A percentile compares a stretch with the other conserved stretches of the same genome.
Conservation (phyloP, 2,113 vertebrate species). For the Drymodes brunneopygia region DNA sequence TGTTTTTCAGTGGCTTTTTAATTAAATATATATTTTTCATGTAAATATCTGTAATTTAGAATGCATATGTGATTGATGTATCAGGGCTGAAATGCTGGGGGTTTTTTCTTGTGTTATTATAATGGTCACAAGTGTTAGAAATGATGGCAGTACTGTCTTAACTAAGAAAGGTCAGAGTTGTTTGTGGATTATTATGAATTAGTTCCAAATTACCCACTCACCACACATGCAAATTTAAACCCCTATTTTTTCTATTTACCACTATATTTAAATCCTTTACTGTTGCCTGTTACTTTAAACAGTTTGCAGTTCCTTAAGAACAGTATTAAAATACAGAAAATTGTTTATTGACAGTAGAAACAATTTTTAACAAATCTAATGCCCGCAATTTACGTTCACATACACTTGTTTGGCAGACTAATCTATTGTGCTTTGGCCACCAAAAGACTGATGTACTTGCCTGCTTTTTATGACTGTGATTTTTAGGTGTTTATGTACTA, state of each 20-base stretch:
- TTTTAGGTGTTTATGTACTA: constrained; percentile 42
- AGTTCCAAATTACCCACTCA: background rate
- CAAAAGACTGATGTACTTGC: constrained; percentile 9
- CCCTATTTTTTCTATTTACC: background rate
- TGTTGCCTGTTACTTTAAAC: constrained; percentile 37
- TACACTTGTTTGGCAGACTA: background rate
- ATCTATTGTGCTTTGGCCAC: background rate
- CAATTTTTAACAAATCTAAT: background rate
- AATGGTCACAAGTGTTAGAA: constrained; percentile 1
- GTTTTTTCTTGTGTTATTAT: background rate
- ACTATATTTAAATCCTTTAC: constrained; percentile 35
- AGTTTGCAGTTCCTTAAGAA: constrained; percentile 18
- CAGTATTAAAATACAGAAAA: background rate
- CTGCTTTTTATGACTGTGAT: constrained; percentile 32
- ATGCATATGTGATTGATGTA: constrained; percentile 33
- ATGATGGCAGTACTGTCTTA: background rate
- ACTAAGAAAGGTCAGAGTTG: background rate
- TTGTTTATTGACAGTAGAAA: background rate
- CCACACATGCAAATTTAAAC: background rate
- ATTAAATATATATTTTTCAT: constrained; percentile 57
- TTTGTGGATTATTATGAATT: background rate
- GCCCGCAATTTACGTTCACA: background rate
- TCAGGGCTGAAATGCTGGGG: constrained; percentile 9
- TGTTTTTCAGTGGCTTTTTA: constrained; percentile 61
- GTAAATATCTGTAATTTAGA: constrained; percentile 67